Evolutionary conservation across 2,113 vertebrate genomes (phyloP).

Genomic region (Oryzias melastigma): DNA sequence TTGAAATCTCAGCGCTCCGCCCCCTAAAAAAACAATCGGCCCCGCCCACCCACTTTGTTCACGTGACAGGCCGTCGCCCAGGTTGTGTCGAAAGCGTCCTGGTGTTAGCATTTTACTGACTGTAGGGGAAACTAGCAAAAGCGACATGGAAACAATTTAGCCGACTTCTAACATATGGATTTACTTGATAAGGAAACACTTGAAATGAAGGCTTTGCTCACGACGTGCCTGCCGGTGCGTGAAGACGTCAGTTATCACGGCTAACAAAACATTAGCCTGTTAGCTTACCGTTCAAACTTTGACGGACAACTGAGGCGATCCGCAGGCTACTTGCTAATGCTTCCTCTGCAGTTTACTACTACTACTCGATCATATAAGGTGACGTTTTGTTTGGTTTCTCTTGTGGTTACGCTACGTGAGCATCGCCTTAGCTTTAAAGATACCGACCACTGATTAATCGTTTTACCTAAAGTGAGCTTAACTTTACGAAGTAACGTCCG

Average conservation of each 20-base stretch:
- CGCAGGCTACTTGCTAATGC: constrained; percentile 31
- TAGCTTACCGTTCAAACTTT: constrained; percentile 67
- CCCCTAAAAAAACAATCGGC: neutral
- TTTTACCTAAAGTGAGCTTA: neutral
- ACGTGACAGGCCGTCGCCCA: constrained; percentile 71
- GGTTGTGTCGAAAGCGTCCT: constrained; percentile 70
- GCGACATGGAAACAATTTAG: constrained; percentile 10
- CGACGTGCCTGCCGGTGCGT: constrained; percentile 10
- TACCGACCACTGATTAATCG: neutral
- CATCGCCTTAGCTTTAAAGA: neutral
- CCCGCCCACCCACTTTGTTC: constrained; percentile 40
- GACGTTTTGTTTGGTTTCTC: neutral
- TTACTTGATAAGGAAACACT: neutral
- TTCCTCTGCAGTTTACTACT: constrained; percentile 17
- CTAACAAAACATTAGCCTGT: constrained; percentile 53
- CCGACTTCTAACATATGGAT: constrained; percentile 5
- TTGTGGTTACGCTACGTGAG: neutral
- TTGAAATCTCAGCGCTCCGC: too few relatives aligned
- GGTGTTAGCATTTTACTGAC: constrained; percentile 50
- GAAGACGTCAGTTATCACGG: constrained; percentile 30
- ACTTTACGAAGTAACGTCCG: constrained; percentile 7
- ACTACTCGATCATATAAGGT: neutral
- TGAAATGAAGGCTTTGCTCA: neutral
- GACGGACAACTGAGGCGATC: constrained; percentile 40
- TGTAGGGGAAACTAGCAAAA: neutral